Percentiles rank a stretch among this genome's conserved stretches.
Evolutionary conservation across 1,140 invertebrate species (phyloP).

Genomic region (Drosophila oshimai): DNA sequence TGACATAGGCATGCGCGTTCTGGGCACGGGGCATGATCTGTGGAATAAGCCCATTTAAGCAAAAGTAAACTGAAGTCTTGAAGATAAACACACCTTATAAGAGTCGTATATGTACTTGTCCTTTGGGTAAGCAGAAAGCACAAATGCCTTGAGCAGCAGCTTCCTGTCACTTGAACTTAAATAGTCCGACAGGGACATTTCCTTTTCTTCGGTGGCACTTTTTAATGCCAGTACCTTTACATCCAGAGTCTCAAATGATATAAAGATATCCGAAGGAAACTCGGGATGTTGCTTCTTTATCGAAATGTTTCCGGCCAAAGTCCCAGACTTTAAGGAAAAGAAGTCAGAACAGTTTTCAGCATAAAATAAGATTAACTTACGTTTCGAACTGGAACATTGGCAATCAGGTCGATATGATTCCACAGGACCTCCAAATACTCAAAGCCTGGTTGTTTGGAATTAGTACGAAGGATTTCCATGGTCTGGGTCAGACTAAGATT

Average conservation of each 20-base stretch:
- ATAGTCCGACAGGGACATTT: slow-evolving; percentile 57
- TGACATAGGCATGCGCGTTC: slow-evolving; percentile 92
- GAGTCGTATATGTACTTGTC: slow-evolving; percentile 61
- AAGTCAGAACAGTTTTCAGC: no score
- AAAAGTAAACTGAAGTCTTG: background rate
- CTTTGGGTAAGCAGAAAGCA: slow-evolving; percentile 59
- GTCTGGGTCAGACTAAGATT: slow-evolving; percentile 86
- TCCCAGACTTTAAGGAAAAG: slow-evolving; percentile 83
- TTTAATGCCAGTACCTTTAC: slow-evolving; percentile 81
- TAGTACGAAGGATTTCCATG: slow-evolving; percentile 85
- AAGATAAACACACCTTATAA: slow-evolving; percentile 84
- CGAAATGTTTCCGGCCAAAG: slow-evolving; percentile 90
- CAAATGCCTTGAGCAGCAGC: slow-evolving; percentile 53
- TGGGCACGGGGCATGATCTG: slow-evolving; percentile 88
- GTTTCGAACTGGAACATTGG: slow-evolving; percentile 89
- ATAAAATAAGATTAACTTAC: slow-evolving; percentile 57
- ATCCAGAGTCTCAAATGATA: slow-evolving; percentile 87
- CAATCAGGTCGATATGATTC: slow-evolving; percentile 87
- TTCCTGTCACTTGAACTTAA: slow-evolving; percentile 36
- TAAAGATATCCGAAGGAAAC: slow-evolving; percentile 91
- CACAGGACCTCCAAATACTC: slow-evolving; percentile 83
- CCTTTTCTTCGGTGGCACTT: slow-evolving; percentile 30
- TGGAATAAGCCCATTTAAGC: background rate
- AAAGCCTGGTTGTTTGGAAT: slow-evolving; percentile 83
- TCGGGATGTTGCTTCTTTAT: slow-evolving; percentile 88